Evolutionary conservation across 2,113 vertebrate species (phyloP).

Genomic region (Lasiurus cinereus): DNA sequence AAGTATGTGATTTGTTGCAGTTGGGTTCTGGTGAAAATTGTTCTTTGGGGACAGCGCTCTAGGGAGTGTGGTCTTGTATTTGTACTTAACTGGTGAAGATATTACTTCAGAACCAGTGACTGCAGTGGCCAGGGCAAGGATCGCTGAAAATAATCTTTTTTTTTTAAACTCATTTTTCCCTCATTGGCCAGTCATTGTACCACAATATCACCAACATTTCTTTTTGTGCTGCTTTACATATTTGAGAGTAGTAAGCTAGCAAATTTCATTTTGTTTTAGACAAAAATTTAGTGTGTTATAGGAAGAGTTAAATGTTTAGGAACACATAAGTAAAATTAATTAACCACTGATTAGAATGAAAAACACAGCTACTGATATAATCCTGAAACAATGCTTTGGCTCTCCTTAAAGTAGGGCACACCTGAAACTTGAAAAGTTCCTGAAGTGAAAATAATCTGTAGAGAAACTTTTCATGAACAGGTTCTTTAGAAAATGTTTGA

Average conservation of each 20-base stretch:
- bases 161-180: background rate
- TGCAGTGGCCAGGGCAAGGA: background rate
- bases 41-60: background rate
- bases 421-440: conserved; percentile 52
- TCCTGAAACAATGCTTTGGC: background rate
- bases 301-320: background rate
- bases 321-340: background rate
- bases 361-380: background rate
- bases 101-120: background rate
- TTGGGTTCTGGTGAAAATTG: background rate
- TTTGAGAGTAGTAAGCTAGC: background rate
- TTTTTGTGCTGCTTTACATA: background rate
- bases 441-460: conserved; percentile 3
- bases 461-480: background rate
- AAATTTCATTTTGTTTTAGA: background rate
- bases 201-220: background rate
- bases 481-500: background rate
- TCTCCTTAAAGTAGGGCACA: background rate
- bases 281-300: background rate
- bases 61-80: background rate
- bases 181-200: background rate
- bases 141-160: background rate
- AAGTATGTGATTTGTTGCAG: background rate
- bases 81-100: background rate
- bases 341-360: background rate